Percentiles rank a stretch among this genome's conserved stretches.
These are phyloP conservation scores for Hystrix brachyura DNA, from an alignment of 2,113 vertebrate genomes.

Conservation along the genomic window DNA sequence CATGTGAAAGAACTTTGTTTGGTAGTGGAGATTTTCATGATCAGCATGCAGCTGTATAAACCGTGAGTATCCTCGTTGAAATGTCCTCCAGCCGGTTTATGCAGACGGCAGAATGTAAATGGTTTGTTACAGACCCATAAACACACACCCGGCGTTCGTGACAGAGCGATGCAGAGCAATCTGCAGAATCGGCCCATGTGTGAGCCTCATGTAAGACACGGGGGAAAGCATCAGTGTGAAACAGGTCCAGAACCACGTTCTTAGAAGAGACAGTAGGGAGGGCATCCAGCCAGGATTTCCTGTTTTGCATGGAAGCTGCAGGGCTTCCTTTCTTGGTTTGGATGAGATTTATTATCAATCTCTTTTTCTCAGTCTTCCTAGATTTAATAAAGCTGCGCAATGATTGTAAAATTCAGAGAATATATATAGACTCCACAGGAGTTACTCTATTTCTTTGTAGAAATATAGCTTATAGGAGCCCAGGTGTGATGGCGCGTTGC, in stretches of 20 bases:
- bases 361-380: neutral
- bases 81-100: neutral
- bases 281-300: neutral
- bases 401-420: neutral
- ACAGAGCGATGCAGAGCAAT: neutral
- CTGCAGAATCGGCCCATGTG: neutral
- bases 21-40: neutral
- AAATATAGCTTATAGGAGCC: neutral
- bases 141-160: neutral
- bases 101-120: neutral
- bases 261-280: neutral
- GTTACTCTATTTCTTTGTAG: neutral
- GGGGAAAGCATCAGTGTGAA: neutral
- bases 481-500: neutral
- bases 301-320: neutral
- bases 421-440: neutral
- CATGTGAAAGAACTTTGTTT: neutral
- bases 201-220: neutral
- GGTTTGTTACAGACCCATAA: neutral
- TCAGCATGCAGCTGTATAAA: constrained; percentile 18
- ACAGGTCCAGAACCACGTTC: neutral
- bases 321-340: neutral
- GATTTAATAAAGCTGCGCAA: neutral
- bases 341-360: neutral
- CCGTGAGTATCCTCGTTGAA: neutral